Evolutionary conservation across 2,797 vertebrate species (phyloP).

Genomic region (Hydrolagus colliei): DNA sequence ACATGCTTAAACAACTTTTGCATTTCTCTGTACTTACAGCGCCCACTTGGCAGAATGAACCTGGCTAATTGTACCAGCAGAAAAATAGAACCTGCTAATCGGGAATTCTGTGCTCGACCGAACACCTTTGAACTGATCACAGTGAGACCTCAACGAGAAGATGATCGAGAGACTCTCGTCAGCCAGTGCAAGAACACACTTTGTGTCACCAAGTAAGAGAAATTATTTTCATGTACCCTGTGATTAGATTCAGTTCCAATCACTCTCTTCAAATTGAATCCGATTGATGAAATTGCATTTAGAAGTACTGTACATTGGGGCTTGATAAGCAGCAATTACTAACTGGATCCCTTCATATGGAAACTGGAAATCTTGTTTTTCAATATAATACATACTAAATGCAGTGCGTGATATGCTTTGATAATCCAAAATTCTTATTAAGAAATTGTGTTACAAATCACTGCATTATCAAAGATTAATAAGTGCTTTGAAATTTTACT

Average conservation of each 20-base stretch:
- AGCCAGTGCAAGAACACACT: slow-evolving; percentile 83
- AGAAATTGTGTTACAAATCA: too few species aligned
- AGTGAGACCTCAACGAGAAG: slow-evolving; percentile 78
- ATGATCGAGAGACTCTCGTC: slow-evolving; percentile 86
- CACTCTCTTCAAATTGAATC: background rate
- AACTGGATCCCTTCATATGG: too few species aligned
- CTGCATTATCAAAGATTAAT: too few species aligned
- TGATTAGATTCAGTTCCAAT: background rate
- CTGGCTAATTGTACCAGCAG: slow-evolving; percentile 81
- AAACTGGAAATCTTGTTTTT: too few species aligned
- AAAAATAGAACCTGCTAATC: slow-evolving; percentile 79
- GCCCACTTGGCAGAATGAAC: slow-evolving; percentile 80
- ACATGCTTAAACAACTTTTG: background rate
- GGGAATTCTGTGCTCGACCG: slow-evolving; percentile 89
- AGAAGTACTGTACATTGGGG: too few species aligned
- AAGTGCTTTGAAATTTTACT: too few species aligned
- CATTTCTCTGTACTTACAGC: slow-evolving; percentile 53
- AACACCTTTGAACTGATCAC: slow-evolving; percentile 91
- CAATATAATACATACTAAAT: too few species aligned
- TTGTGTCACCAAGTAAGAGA: slow-evolving; percentile 89
- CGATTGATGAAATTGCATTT: too few species aligned
- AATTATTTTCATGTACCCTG: background rate
- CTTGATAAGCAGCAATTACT: too few species aligned
- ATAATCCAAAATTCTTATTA: too few species aligned
- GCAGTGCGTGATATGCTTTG: too few species aligned